These are phyloP conservation scores for Spermophilus dauricus DNA, from an alignment of 2,113 vertebrate genomes.

Conservation along the genomic window DNA sequence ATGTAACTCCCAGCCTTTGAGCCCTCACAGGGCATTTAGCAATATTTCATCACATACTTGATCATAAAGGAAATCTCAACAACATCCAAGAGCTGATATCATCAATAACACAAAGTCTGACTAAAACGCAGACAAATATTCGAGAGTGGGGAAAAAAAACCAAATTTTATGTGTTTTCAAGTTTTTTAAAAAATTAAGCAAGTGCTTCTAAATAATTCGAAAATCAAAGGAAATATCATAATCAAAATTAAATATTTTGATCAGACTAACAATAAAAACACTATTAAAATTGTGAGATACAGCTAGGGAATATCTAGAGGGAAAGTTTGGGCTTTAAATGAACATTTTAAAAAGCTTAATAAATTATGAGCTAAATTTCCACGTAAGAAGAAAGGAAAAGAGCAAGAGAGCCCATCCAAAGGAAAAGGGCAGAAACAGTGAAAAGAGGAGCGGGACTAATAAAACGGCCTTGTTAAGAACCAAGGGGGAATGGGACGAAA, in stretches of 20 bases:
- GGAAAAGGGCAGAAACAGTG: not conserved
- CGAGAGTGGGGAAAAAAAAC: not conserved
- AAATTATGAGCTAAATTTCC: not conserved
- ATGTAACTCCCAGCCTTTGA: not conserved
- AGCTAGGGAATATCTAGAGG: not conserved
- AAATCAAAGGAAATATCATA: constrained; percentile 15
- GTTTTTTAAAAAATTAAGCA: not conserved
- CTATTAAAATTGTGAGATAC: not conserved
- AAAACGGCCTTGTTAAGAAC: not conserved
- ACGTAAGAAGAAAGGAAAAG: not conserved
- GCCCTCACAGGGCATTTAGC: not conserved
- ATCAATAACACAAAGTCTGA: not conserved
- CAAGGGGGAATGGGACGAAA: not conserved
- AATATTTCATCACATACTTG: not conserved
- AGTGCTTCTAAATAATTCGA: not conserved
- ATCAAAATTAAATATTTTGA: constrained; percentile 15
- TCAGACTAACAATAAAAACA: not conserved
- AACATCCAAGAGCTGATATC: not conserved
- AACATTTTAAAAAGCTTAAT: not conserved
- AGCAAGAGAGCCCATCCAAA: not conserved
- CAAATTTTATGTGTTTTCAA: not conserved
- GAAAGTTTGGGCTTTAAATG: not conserved
- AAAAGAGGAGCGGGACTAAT: not conserved
- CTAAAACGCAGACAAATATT: not conserved
- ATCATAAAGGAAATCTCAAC: not conserved